Conservation (phyloP, 2,797 vertebrate genomes). For the Manis crassicaudata region DNA sequence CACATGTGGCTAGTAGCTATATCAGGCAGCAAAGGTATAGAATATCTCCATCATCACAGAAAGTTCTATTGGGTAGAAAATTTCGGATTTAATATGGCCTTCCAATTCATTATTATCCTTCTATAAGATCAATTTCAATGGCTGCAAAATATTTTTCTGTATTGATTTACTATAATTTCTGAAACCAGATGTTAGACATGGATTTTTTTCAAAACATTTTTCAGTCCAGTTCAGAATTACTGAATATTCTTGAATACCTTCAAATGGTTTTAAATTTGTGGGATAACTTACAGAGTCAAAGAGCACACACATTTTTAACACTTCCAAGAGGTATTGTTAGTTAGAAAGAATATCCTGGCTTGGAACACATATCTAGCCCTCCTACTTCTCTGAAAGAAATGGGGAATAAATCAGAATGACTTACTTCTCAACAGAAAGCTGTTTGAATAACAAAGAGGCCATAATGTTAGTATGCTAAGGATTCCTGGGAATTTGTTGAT, state of each 20-base stretch:
- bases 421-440: background rate
- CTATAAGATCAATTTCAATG: background rate
- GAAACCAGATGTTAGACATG: background rate
- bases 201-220: background rate
- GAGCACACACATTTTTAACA: background rate
- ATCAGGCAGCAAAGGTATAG: background rate
- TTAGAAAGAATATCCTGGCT: background rate
- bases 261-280: background rate
- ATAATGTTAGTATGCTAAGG: background rate
- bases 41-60: background rate
- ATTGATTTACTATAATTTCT: background rate
- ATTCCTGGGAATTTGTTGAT: background rate
- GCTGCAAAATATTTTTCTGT: background rate
- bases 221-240: background rate
- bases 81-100: background rate
- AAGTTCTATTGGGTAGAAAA: conserved; percentile 6
- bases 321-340: background rate
- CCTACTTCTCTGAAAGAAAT: background rate
- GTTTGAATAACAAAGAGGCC: background rate
- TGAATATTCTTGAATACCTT: background rate
- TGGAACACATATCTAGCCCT: background rate
- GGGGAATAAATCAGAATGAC: background rate
- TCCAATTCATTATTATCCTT: background rate
- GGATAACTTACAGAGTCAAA: background rate
- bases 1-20: background rate